Evolutionary conservation across 2,113 vertebrate genomes (phyloP).

Genomic region (Malurus elegans): DNA sequence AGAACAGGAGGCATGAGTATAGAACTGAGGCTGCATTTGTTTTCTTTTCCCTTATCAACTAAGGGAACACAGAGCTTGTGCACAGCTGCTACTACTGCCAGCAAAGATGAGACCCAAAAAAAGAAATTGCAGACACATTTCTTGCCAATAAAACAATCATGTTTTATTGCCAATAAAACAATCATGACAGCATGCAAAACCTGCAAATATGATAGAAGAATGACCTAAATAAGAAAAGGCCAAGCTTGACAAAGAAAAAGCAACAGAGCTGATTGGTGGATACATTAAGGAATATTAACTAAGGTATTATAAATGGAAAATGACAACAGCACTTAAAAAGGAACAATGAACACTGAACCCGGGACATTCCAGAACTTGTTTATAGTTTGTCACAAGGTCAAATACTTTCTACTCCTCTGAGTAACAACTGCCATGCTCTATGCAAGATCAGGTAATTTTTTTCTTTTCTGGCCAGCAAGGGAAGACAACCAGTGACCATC

Average conservation of each 20-base stretch:
- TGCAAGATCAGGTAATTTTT: not conserved
- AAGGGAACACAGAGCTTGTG: not conserved
- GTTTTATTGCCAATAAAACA: not conserved
- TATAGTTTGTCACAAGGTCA: not conserved
- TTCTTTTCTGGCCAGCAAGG: not conserved
- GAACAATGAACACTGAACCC: not conserved
- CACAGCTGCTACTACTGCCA: not conserved
- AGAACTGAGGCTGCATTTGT: not conserved
- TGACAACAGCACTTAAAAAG: not conserved
- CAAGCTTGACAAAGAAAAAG: not conserved
- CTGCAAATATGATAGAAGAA: not conserved
- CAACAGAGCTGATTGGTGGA: not conserved
- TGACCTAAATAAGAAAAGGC: not conserved
- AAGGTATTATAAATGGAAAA: not conserved
- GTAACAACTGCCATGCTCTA: not conserved
- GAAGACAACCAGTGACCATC: not conserved
- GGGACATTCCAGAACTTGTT: not conserved
- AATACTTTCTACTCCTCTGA: not conserved
- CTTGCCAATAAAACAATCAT: not conserved
- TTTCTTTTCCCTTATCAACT: not conserved
- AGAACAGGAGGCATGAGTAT: not conserved
- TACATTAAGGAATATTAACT: not conserved
- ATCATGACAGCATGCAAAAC: not conserved
- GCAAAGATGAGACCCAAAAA: not conserved
- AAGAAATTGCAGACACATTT: not conserved